A percentile compares a stretch with the other conserved stretches of the same genome.
phyloP scores from a whole-genome alignment of 2,113 vertebrate genomes.

The Pollimyrus isidori region DNA sequence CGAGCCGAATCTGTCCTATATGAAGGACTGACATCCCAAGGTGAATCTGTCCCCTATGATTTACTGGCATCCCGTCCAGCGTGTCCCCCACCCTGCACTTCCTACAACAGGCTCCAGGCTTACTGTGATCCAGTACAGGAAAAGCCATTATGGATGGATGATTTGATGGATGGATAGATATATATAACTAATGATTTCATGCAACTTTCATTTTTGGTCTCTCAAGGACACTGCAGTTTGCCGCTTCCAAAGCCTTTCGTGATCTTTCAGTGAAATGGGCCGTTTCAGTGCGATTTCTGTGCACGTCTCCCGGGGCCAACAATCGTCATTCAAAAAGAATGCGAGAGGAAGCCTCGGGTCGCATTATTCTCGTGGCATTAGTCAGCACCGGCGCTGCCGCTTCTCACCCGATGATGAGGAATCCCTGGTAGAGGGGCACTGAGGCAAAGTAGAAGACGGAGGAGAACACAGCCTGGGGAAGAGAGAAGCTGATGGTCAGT shows the following conservation, averaged over 20 bases:
- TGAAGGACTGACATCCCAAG: not conserved
- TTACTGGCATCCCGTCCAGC: not conserved
- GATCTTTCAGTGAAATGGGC: not conserved
- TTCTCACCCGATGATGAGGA: constrained; percentile 92
- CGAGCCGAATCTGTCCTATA: not conserved
- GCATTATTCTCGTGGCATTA: not conserved
- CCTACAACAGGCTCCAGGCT: not conserved
- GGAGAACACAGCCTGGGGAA: constrained; percentile 81
- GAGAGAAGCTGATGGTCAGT: constrained; percentile 9
- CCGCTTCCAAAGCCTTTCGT: not conserved
- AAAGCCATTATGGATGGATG: not conserved
- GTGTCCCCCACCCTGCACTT: not conserved
- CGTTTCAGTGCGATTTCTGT: not conserved
- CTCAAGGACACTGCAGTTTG: not conserved
- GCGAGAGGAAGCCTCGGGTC: not conserved
- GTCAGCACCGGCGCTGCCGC: constrained; percentile 11
- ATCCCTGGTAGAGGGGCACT: constrained; percentile 93
- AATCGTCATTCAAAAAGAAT: not conserved
- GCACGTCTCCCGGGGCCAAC: not conserved
- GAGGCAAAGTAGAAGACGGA: constrained; percentile 96
- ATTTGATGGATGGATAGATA: not conserved
- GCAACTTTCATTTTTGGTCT: not conserved
- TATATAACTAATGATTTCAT: not conserved
- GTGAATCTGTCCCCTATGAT: not conserved
- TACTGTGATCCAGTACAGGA: not conserved